These are phyloP conservation scores for Rhinichthys klamathensis DNA, from an alignment of 2,113 vertebrate species.

Conservation along the genomic window DNA sequence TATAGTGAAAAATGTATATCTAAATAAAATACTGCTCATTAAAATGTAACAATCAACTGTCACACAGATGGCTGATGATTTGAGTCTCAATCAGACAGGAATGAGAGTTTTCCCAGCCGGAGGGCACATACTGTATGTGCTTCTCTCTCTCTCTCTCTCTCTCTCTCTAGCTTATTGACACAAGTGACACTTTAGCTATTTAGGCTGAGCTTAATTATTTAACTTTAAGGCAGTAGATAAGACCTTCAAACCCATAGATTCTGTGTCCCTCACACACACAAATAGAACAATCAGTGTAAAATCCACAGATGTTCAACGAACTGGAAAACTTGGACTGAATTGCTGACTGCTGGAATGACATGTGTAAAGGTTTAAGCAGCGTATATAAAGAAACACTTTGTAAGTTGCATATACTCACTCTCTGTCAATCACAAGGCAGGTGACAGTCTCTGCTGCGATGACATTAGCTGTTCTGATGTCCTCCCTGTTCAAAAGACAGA, in stretches of 20 bases:
- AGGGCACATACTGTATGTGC: no score
- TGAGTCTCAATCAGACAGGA: background rate
- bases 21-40: background rate
- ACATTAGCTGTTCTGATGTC: constrained; percentile 94
- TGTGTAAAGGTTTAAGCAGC: background rate
- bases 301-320: background rate
- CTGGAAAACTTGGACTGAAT: background rate
- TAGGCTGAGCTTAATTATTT: constrained; percentile 42
- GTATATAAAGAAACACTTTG: background rate
- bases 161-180: background rate
- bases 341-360: background rate
- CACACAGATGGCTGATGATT: constrained; percentile 5
- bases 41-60: background rate
- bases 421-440: constrained; percentile 94
- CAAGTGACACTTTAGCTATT: constrained; percentile 31
- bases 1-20: background rate
- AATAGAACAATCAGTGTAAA: constrained; percentile 4
- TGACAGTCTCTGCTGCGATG: constrained; percentile 87
- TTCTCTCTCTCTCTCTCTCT: no score
- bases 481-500: constrained; percentile 76
- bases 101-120: background rate
- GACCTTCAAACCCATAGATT: constrained; percentile 19
- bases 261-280: constrained; percentile 6
- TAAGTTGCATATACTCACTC: constrained; percentile 81
- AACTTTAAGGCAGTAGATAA: constrained; percentile 27